Conservation (phyloP, 2,113 vertebrate genomes). For the Picathartes gymnocephalus region DNA sequence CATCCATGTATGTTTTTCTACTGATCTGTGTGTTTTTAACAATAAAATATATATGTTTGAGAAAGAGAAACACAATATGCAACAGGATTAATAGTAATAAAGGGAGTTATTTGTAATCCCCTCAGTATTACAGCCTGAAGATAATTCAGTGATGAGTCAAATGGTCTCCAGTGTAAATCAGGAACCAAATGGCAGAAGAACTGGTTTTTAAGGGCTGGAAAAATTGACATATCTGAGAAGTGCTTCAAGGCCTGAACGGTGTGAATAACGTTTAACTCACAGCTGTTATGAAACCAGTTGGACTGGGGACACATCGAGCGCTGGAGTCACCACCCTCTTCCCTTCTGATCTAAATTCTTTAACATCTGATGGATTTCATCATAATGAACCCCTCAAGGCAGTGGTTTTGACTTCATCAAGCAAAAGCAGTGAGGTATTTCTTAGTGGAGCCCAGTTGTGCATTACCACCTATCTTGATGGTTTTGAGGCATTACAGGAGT, state of each 20-base stretch:
- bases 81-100: background rate
- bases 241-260: background rate
- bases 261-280: background rate
- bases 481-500: background rate
- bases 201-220: conserved; percentile 28
- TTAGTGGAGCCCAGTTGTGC: background rate
- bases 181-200: conserved; percentile 11
- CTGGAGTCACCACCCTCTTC: conserved; percentile 29
- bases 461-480: background rate
- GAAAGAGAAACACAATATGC: background rate
- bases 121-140: background rate
- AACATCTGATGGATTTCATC: conserved; percentile 9
- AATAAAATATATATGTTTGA: background rate
- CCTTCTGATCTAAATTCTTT: background rate
- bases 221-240: conserved; percentile 31
- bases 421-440: background rate
- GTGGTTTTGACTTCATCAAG: background rate
- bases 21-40: background rate
- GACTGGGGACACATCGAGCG: background rate
- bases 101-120: background rate
- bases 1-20: background rate
- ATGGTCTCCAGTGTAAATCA: background rate
- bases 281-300: background rate
- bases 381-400: background rate
- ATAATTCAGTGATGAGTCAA: conserved; percentile 16